phyloP scores from a whole-genome alignment of 1,140 invertebrate species.

The Yoshiicerus persimilis region DNA sequence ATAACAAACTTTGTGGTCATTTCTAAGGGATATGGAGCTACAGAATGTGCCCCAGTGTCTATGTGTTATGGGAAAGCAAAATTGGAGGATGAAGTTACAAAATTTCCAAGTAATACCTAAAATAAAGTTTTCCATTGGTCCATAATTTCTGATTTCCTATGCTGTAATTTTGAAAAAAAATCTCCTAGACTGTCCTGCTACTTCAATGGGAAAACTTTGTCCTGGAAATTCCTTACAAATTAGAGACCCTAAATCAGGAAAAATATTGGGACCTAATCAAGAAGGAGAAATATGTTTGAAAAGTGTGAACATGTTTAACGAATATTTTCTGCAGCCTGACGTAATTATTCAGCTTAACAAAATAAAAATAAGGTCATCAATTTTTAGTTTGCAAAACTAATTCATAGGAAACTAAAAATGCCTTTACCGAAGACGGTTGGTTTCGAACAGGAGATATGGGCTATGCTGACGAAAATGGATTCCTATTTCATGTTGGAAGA shows the following conservation, averaged over 20 bases:
- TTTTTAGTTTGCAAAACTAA: not conserved
- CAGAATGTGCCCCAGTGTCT: constrained; percentile 39
- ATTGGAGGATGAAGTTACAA: not conserved
- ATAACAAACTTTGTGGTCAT: not conserved
- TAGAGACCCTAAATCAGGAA: constrained; percentile 23
- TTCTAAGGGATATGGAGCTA: constrained; percentile 39
- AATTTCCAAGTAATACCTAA: not conserved
- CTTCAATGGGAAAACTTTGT: constrained; percentile 35
- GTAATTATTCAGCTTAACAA: not conserved
- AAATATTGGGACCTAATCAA: constrained; percentile 20
- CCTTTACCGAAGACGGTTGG: constrained; percentile 40
- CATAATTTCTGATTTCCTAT: too few species aligned
- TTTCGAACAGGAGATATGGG: constrained; percentile 49
- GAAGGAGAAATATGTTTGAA: constrained; percentile 33
- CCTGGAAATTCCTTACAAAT: constrained; percentile 36
- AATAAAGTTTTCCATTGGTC: not conserved
- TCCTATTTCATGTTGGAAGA: constrained; percentile 50
- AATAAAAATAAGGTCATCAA: not conserved
- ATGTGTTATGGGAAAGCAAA: constrained; percentile 16
- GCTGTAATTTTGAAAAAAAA: not conserved
- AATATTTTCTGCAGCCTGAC: constrained; percentile 23
- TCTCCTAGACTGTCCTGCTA: not conserved
- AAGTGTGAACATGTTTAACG: constrained; percentile 29
- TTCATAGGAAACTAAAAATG: not conserved
- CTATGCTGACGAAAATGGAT: constrained; percentile 49